Base-by-base conservation (phyloP, 2,888 invertebrate species). In the Lypha dubia region DNA sequence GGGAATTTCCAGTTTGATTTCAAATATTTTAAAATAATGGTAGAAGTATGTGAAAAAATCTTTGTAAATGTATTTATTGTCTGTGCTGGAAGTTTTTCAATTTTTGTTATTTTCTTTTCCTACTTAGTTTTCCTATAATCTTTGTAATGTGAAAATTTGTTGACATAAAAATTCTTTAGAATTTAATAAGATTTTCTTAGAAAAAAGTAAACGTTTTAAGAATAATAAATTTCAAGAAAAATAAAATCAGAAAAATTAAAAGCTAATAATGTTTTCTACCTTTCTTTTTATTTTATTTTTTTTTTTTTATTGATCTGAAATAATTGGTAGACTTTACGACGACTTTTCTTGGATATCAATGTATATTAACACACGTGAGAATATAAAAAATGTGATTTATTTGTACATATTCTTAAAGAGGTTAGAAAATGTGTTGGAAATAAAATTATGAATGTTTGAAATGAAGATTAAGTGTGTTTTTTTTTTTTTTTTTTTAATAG, bases 111-210 rank as follows among this genome's bases (percentile, higher is more conserved):
- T 51, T 51, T 51, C 17, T 62, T 51, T 41, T 73, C 11, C 49
- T 73, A 17, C 13, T 35, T 49, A 17, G 13, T 73, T 51, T 38
- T 35, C 73, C 73, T 38, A 62, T 74, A 74, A 74, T 74, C 62
- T 74, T 5, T 51, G 62, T n/a, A 73, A 73, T 73, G 71, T 73
- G 62, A 74, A 74, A 74, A 62, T 74, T 62, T 74, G 73, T 62
- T 74, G 73, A 74, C 62, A 74, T 74, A 74, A 62, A 74, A 74
- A 74, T 74, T 62, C 73, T 62, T 74, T 49, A 62, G 73, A 74
- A 74, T 62, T 74, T 74, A 62, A 62, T 62, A 74, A 74, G 73
- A 74, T 73, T 73, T 73, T 73, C 73, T 22, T 62, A 38, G 62
- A 74, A 74, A 74, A 62, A 62, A 74, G 46, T 73, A 60, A 73